phyloP scores from a whole-genome alignment of 1,140 invertebrate species.

The Drosophila jambulina region DNA sequence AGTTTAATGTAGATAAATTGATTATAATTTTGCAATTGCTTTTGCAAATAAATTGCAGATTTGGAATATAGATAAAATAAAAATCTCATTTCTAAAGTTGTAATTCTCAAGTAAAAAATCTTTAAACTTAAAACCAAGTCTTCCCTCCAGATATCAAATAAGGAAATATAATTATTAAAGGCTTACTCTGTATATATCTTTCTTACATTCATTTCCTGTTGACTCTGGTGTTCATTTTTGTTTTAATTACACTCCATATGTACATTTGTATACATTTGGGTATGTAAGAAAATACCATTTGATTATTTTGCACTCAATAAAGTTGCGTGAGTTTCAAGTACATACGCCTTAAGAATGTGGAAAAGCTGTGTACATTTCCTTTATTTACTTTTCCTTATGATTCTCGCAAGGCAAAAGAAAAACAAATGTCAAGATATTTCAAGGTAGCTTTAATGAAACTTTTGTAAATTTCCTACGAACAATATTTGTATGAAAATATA shows the following conservation, averaged over 20 bases:
- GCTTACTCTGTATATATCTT: background rate
- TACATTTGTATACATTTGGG: slow-evolving; percentile 1
- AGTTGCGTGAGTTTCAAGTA: slow-evolving; percentile 19
- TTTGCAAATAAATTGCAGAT: background rate
- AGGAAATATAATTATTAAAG: background rate
- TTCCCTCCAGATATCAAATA: background rate
- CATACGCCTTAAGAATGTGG: background rate
- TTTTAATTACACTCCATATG: slow-evolving; percentile 10
- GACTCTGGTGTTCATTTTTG: background rate
- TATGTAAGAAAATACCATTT: slow-evolving; percentile 5
- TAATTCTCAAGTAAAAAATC: background rate
- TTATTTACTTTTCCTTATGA: slow-evolving; percentile 1
- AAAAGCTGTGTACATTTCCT: slow-evolving; percentile 3
- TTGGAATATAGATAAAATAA: no score
- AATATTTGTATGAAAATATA: background rate
- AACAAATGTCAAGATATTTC: no score
- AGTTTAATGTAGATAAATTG: no score
- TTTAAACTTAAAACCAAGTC: background rate
- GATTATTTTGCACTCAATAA: slow-evolving; percentile 35
- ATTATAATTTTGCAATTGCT: background rate
- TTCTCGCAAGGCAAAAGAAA: background rate
- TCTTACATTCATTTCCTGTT: background rate
- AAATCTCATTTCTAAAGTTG: no score
- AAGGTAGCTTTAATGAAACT: background rate
- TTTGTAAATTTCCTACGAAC: background rate